Evolutionary conservation across 2,888 invertebrate genomes (phyloP).

Genomic region (Cerceris ruficornis): DNA sequence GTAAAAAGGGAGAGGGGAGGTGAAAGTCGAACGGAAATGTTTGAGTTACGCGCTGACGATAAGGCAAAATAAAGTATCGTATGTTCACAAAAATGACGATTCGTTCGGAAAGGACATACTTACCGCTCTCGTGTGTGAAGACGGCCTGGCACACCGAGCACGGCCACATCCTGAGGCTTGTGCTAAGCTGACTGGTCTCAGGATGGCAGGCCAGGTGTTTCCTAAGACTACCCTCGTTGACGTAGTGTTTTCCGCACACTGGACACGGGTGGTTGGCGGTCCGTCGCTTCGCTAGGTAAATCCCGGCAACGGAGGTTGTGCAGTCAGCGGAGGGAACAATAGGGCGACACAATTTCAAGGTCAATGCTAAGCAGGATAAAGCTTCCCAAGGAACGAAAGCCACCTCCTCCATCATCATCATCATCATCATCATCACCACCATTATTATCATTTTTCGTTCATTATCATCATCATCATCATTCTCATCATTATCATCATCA

Average conservation of each 20-base stretch:
- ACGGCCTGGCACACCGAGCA: conserved; percentile 97
- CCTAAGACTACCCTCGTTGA: conserved; percentile 95
- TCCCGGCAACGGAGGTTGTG: conserved; percentile 82
- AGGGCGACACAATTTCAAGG: conserved; percentile 82
- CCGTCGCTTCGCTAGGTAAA: conserved; percentile 95
- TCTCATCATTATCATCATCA: conserved; percentile 29
- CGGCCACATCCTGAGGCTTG: conserved; percentile 96
- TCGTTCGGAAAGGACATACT: conserved; percentile 72
- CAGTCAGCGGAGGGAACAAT: conserved; percentile 82
- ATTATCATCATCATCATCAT: conserved; percentile 39
- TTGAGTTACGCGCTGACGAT: background rate
- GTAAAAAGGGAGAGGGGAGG: no score
- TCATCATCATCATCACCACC: conserved; percentile 51
- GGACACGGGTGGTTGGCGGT: conserved; percentile 97
- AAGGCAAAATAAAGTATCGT: no score
- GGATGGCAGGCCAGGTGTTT: conserved; percentile 97
- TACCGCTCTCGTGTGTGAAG: conserved; percentile 97
- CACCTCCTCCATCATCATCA: conserved; percentile 60
- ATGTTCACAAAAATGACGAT: background rate
- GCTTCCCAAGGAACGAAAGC: conserved; percentile 79
- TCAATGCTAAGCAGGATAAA: conserved; percentile 82
- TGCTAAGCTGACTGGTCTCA: conserved; percentile 93
- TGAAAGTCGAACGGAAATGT: background rate
- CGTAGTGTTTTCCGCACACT: conserved; percentile 97
- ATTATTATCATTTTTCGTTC: conserved; percentile 18